Evolutionary conservation across 2,888 invertebrate genomes (phyloP), one percentile per base, ranked within the genome.

Genomic region (Tenthredo livida): DNA sequence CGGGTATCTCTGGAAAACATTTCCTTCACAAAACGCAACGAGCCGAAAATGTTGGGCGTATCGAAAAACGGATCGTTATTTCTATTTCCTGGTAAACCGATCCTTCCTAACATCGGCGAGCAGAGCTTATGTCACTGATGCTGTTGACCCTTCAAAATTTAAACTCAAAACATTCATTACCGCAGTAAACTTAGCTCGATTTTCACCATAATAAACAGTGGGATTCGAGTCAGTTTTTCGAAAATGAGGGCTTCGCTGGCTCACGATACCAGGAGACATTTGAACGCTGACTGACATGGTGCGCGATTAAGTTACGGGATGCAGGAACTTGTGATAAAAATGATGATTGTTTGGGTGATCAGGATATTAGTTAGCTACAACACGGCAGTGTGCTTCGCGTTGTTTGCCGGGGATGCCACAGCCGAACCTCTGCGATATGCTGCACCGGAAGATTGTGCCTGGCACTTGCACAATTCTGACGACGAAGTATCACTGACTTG

Each of bases 371-470:
- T 84, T 40, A 75, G 67, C 67, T 84, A 75, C 84, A 75, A 75
- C 58, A 58, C 73, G 58, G 84, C 84, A 12, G 75, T 84, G 72
- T 84, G 84, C 21, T 84, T 83, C 67, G 83, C 83, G 67, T 83
- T 83, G 47, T 83, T 85, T 21, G 82, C 40, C 47, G 82, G 85
- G 7, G 91, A 91, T 86, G 85, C 89, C 82, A 89, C 90, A 17
- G 90, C 92, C 21, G 93, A 93, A 85, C 91, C 92, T 25, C 89
- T 95, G 84, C 92, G 94, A 89, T 97, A 97, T 93, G 97, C 97
- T 93, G 97, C 97, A 86, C 97, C 97, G 82, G 97, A 97, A 92
- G 97, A 97, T 92, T 97, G 97, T 90, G 96, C 97, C 91, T 96
- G 96, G 96, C 95, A 95, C 88, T 95, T 95, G n/a, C 94, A 94